Base-by-base conservation (phyloP, 2,113 vertebrate genomes). In the Varanus komodoensis region DNA sequence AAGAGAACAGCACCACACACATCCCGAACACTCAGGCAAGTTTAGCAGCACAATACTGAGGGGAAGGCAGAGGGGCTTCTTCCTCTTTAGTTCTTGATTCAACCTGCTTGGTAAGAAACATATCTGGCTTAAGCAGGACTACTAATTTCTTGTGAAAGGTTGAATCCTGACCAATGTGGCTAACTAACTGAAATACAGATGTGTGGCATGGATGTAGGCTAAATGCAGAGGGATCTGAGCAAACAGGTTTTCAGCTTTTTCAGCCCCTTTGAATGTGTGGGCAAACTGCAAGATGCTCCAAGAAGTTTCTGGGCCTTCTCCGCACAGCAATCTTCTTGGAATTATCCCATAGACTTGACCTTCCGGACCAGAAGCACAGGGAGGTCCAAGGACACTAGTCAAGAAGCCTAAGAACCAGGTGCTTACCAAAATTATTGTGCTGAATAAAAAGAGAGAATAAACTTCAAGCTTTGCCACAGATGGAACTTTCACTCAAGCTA, bases 381-480 rank as follows among this genome's bases (percentile, higher is more conserved):
- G 32, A 71, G 17, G 5, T 17, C 38, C 61, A 21, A 84, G 38
- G 38, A 84, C 61, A 44, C 61, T 8, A 15, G 25, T 48, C 15
- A 84, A 11, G 7, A 25, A 34, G 54, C n/a, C 38, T 23, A 14
- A 64, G 57, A 6, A 61, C 52, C 54, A n/a, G 19, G 57, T 19
- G 34, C 32, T 34, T 64, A 38, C 1, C 3, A 27, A 48, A 48
- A 50, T 48, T 78, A 25, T 44, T 21, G 3, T 34, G 23, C 27
- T 50, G 64, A 14, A 64, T 17, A 75, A 0, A 8, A 32, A 2
- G 89, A 88, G 74, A 11, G 29, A 88, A 44, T 44, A 44, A 44
- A 17, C 25, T 1, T 50, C 2, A 27, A 64, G 83, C 11, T 25
- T 50, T 0, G 75, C 0, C 0, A 1, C 3, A 1, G 44, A 9